A percentile compares a stretch with the other conserved stretches of the same genome.
Conservation (phyloP, 2,888 invertebrate species). For the Sminthurinus aureus region DNA sequence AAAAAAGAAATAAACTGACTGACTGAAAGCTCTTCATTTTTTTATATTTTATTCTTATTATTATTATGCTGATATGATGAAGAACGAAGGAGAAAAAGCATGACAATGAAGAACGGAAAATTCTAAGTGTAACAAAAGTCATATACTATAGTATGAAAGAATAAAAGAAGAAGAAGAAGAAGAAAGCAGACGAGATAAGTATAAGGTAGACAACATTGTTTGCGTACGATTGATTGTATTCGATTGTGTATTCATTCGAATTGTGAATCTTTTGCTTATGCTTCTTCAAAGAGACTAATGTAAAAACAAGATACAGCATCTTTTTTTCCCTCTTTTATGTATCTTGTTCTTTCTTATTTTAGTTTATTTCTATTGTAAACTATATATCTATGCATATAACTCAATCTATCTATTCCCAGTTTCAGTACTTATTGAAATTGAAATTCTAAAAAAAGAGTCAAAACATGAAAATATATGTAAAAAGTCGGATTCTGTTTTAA, state of each 20-base stretch:
- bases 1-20: not conserved
- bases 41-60: not conserved
- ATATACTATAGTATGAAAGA: not conserved
- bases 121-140: not conserved
- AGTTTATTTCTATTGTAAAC: no score
- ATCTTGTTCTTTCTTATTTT: no score
- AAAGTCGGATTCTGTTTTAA: no score
- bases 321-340: not conserved
- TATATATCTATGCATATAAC: no score
- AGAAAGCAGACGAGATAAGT: slow-evolving; percentile 10
- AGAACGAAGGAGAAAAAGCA: not conserved
- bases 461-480: no score
- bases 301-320: not conserved
- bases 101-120: not conserved
- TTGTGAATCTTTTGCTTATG: no score
- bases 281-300: no score
- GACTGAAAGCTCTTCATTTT: slow-evolving; percentile 7
- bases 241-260: not conserved
- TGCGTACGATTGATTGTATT: slow-evolving; percentile 5
- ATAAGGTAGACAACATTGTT: slow-evolving; percentile 19
- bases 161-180: not conserved
- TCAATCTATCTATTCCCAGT: not conserved
- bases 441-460: not conserved
- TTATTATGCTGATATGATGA: no score
- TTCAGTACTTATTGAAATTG: not conserved